Percentiles rank a stretch among this genome's conserved stretches.
Conservation (phyloP, 1,140 invertebrate species). For the Lasioglossum albipes region DNA sequence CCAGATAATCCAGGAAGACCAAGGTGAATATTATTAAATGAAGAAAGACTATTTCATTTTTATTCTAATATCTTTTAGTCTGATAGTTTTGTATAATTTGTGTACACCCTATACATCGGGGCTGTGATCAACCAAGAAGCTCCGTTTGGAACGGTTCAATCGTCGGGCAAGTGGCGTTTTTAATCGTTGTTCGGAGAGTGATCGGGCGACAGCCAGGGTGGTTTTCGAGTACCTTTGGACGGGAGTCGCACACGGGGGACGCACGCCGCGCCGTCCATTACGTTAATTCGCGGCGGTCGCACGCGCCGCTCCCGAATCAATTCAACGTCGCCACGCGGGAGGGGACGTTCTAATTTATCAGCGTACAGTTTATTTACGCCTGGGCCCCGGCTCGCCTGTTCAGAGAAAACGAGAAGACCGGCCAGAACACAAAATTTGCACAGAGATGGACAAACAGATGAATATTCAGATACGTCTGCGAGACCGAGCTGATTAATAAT, state of each 20-base stretch:
- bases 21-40: too few relatives aligned
- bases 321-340: constrained; percentile 5
- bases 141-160: too few relatives aligned
- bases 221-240: constrained; percentile 44
- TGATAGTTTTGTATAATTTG: too few relatives aligned
- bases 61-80: too few relatives aligned
- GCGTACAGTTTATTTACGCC: constrained; percentile 57
- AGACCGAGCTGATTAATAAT: constrained; percentile 25
- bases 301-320: constrained; percentile 40
- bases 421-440: constrained; percentile 25
- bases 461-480: constrained; percentile 24
- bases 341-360: constrained; percentile 58
- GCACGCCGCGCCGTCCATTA: constrained; percentile 46
- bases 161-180: too few relatives aligned
- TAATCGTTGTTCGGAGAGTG: constrained; percentile 39
- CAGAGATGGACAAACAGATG: constrained; percentile 28
- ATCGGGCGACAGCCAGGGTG: not conserved
- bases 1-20: too few relatives aligned
- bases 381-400: constrained; percentile 4
- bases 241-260: not conserved
- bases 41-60: too few relatives aligned
- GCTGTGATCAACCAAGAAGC: too few relatives aligned
- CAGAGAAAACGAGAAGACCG: constrained; percentile 39
- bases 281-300: constrained; percentile 56
- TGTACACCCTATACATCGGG: too few relatives aligned